Conservation (phyloP, 2,797 vertebrate genomes). For the Sus cebifrons region DNA sequence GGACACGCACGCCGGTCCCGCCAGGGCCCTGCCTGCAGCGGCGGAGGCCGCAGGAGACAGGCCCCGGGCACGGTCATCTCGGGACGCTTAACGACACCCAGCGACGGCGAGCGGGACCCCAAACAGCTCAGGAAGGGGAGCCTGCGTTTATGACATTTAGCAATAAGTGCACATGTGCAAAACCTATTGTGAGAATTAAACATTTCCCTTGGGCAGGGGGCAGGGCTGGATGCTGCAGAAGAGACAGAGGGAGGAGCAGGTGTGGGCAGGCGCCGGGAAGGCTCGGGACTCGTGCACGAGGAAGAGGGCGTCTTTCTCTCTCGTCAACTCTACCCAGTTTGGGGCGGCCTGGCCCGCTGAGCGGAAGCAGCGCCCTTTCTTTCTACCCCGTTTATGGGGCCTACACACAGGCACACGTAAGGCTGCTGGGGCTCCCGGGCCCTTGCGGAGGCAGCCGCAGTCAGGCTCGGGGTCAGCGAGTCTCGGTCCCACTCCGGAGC, state of each 20-base stretch:
- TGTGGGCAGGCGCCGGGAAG: not conserved
- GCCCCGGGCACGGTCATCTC: conserved; percentile 83
- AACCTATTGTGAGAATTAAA: not conserved
- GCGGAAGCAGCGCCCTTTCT: not conserved
- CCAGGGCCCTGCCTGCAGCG: conserved; percentile 59
- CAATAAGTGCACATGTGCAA: not conserved
- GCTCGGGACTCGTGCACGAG: not conserved
- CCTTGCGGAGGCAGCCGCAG: too few relatives aligned
- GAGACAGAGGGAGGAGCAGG: not conserved
- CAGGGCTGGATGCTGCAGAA: conserved; percentile 28
- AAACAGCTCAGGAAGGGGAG: not conserved
- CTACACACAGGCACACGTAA: accelerated
- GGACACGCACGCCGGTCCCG: conserved; percentile 77
- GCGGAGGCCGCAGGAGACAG: not conserved
- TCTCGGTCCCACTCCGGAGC: not conserved
- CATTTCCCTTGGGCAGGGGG: not conserved
- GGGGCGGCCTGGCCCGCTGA: not conserved
- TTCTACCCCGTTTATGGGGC: not conserved
- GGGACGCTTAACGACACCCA: conserved; percentile 76
- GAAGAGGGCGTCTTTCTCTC: not conserved
- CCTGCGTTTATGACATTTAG: not conserved
- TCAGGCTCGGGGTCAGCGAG: not conserved
- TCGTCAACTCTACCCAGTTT: accelerated
- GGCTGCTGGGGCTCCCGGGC: not conserved
- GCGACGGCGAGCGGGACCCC: not conserved